Percentiles rank a stretch among this genome's conserved stretches.
phyloP scores from a whole-genome alignment of 2,113 vertebrate genomes.

The Nothocercus nigrocapillus region DNA sequence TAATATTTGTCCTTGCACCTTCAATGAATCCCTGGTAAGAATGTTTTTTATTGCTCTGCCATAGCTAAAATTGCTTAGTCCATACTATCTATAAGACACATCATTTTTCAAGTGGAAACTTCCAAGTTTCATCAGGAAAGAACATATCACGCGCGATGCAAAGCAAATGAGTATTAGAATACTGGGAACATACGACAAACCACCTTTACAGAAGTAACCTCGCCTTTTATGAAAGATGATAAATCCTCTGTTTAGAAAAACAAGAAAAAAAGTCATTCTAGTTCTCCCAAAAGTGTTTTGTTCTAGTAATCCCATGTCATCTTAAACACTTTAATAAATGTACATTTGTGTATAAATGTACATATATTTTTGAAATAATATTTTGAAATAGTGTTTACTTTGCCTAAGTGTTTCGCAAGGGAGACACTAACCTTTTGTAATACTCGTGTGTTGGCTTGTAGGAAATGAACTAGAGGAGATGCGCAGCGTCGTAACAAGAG shows the following conservation, averaged over 20 bases:
- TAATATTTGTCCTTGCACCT: slow-evolving; percentile 79
- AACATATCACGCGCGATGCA: slow-evolving; percentile 56
- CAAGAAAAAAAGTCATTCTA: not conserved
- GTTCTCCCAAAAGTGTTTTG: not conserved
- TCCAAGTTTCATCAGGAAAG: slow-evolving; percentile 68
- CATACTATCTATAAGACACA: slow-evolving; percentile 67
- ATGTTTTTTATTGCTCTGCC: slow-evolving; percentile 78
- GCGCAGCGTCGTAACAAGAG: not conserved
- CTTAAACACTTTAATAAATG: not conserved
- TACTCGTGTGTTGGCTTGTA: not conserved
- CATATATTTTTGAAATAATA: not conserved
- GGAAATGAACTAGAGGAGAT: not conserved
- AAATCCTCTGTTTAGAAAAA: not conserved
- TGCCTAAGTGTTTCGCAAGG: not conserved
- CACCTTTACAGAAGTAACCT: slow-evolving; percentile 16
- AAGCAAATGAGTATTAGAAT: slow-evolving; percentile 57
- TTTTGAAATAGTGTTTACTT: not conserved
- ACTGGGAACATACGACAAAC: not conserved
- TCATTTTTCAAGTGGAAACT: slow-evolving; percentile 78
- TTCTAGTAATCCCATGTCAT: not conserved
- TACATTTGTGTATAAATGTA: not conserved
- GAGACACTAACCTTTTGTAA: not conserved
- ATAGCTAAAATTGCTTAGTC: slow-evolving; percentile 78
- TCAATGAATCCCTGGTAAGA: slow-evolving; percentile 70
- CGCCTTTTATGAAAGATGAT: not conserved